These are phyloP conservation scores for Hoplodrina blanda DNA, from an alignment of 2,888 invertebrate species.

Conservation along the genomic window DNA sequence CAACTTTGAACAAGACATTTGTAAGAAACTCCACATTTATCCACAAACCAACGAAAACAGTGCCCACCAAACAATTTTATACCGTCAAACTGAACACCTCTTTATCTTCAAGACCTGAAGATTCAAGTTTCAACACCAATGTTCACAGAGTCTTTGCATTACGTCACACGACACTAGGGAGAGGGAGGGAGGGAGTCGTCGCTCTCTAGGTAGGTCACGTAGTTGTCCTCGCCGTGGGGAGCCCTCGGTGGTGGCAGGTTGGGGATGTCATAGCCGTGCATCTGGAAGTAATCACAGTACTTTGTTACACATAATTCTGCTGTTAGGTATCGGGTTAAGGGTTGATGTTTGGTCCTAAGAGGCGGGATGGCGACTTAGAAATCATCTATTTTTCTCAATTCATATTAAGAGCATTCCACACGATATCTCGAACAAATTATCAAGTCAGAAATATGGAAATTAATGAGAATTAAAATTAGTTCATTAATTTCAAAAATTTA, in stretches of 20 bases:
- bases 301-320: constrained; percentile 56
- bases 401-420: too few species aligned
- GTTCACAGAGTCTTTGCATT: constrained; percentile 53
- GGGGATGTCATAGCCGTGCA: constrained; percentile 97
- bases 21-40: constrained; percentile 2
- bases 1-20: not conserved
- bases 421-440: too few species aligned
- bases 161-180: constrained; percentile 91
- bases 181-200: constrained; percentile 95
- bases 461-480: too few species aligned
- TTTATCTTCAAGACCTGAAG: not conserved
- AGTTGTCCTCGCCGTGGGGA: constrained; percentile 95
- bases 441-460: too few species aligned
- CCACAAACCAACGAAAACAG: constrained; percentile 10
- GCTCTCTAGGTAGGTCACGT: constrained; percentile 97
- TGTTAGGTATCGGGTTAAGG: constrained; percentile 26
- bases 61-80: constrained; percentile 9
- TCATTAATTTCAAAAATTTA: too few species aligned
- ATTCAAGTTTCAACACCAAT: constrained; percentile 1
- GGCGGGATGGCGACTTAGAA: not conserved
- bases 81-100: not conserved
- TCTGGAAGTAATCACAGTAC: constrained; percentile 89
- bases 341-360: not conserved
- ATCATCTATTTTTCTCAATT: too few species aligned
- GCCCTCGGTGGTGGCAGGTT: constrained; percentile 91